Evolutionary conservation across 2,888 invertebrate genomes (phyloP), one percentile per base, ranked within the genome.

Genomic region (Odontocerum albicorne): DNA sequence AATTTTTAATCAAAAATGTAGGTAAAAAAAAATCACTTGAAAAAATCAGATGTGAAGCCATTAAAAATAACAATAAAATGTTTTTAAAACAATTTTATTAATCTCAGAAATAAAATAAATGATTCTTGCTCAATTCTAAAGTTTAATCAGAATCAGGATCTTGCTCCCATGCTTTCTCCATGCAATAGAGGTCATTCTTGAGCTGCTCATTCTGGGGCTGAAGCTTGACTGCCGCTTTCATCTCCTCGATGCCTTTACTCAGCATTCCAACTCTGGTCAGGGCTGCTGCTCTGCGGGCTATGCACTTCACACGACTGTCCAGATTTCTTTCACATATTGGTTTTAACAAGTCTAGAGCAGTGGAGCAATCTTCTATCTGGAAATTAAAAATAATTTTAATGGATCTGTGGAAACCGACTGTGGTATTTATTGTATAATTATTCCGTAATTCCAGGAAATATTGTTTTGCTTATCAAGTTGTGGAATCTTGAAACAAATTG

Each of bases 101-200:
- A n/a, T n/a, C n/a, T n/a, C n/a, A n/a, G n/a, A n/a, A n/a, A n/a
- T n/a, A n/a, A n/a, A n/a, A n/a, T n/a, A n/a, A n/a, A n/a, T n/a
- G n/a, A n/a, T n/a, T n/a, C n/a, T n/a, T n/a, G n/a, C n/a, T n/a
- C n/a, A n/a, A n/a, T n/a, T n/a, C n/a, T n/a, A n/a, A 6, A 27
- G 12, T 20, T 49, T 55, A 77, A 49, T 77, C 76, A 2, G 75
- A 77, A 68, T 90, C 88, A 2, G 83, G 85, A 66, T 87, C 85
- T 59, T 92, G 83, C 39, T 92, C 89, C 70, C 93, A 76, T 12
- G 92, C 92, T 64, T 88, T 86, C 47, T 82, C 81, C 81, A 88
- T 86, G 63, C 89, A 88, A 62, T 85, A 79, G 13, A 85, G 74
- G 67, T 87, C 86, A 45, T 74, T 72, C 66, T 77, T 77, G 39